Evolutionary conservation across 2,113 vertebrate species (phyloP), one percentile per base, ranked within the genome.

Genomic region (Damaliscus lunatus): DNA sequence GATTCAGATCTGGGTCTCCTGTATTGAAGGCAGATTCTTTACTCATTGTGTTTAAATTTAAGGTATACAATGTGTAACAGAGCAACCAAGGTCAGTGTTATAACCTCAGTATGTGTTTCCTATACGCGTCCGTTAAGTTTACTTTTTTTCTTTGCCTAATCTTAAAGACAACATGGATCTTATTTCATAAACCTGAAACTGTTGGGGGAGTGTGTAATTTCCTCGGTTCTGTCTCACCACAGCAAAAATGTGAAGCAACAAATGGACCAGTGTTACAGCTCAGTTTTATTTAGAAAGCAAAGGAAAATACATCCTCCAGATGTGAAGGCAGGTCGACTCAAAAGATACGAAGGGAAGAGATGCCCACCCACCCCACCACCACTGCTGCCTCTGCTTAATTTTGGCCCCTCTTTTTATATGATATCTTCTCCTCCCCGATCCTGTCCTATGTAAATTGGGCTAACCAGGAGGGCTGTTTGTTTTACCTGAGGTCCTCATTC

Each of bases 321-420:
- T 0, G 16, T 71, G n/a, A 36, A n/a, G 17, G 33, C 0, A 0
- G 17, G 64, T 21, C 0, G 0, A 36, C 64, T 36, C 64, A 71
- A 71, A 36, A 71, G n/a, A 71, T 36, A 9, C 2, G 0, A 36
- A 36, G n/a, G n/a, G 9, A 71, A 36, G 16, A 67, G 16, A n/a
- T n/a, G 64, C 16, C 62, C 62, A n/a, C 16, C 3, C 29, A 62
- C 29, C 29, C 29, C 29, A 60, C 25, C 25, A 11, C 62, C 64
- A 67, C 62, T 17, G 33, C 64, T 36, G 33, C 64, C 64, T 21
- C 33, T 0, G 0, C 64, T 21, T 71, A 71, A 71, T 36, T 71
- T 71, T 36, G n/a, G 9, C 64, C n/a, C 9, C n/a, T 36, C n/a
- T 36, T 71, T 71, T 71, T 71, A 36, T 36, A 36, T 36, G n/a